A percentile compares a stretch with the other conserved stretches of the same genome.
phyloP scores from a whole-genome alignment of 2,888 invertebrate species.

The Hetaerina titia region DNA sequence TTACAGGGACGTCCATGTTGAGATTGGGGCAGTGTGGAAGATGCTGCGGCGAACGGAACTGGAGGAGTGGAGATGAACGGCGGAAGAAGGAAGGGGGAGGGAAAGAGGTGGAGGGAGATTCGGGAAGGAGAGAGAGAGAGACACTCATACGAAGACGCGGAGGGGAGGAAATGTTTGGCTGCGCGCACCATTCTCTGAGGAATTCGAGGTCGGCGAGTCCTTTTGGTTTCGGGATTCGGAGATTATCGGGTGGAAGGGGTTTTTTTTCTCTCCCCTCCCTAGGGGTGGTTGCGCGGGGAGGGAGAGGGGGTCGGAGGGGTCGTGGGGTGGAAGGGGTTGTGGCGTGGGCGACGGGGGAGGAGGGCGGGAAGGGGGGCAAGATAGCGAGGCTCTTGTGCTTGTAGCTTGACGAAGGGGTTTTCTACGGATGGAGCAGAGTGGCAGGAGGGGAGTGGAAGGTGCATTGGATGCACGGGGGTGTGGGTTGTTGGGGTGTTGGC shows the following conservation, averaged over 20 bases:
- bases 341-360: not conserved
- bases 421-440: not conserved
- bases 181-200: slow-evolving; percentile 49
- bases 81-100: not conserved
- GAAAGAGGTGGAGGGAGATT: not conserved
- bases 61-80: not conserved
- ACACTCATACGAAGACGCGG: not conserved
- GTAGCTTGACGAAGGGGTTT: not conserved
- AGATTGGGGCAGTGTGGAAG: not conserved
- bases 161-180: slow-evolving; percentile 54
- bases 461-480: not conserved
- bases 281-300: not conserved
- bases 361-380: slow-evolving; percentile 10
- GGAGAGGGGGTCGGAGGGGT: not conserved
- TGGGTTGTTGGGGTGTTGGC: not conserved
- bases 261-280: not conserved
- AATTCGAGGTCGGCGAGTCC: slow-evolving; percentile 66
- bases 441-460: not conserved
- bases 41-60: not conserved
- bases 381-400: slow-evolving; percentile 44
- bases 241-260: slow-evolving; percentile 1
- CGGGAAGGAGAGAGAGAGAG: not conserved
- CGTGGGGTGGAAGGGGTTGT: not conserved
- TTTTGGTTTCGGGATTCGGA: slow-evolving; percentile 28
- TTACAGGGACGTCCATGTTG: not conserved